Evolutionary conservation across 2,888 invertebrate genomes (phyloP).

Genomic region (Allacma fusca): DNA sequence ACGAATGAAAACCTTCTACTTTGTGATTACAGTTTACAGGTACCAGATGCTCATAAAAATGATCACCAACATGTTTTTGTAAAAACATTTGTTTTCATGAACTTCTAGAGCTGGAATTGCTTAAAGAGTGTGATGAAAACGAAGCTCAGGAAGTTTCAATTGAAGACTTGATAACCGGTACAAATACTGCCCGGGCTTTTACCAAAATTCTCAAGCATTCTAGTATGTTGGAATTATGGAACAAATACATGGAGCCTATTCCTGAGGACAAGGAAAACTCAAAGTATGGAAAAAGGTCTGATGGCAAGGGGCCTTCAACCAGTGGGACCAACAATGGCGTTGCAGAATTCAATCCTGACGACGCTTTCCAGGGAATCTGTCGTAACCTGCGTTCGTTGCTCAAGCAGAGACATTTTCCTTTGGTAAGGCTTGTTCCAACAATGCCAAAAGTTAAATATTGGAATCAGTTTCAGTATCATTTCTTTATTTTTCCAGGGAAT

Average conservation of each 20-base stretch:
- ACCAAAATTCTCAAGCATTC: constrained; percentile 42
- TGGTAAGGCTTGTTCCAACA: constrained; percentile 34
- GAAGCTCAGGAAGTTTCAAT: constrained; percentile 47
- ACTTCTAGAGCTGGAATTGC: constrained; percentile 37
- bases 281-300: too few relatives aligned
- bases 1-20: too few relatives aligned
- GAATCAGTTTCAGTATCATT: constrained; percentile 6
- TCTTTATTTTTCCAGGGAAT: constrained; percentile 43
- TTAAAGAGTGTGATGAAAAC: constrained; percentile 39
- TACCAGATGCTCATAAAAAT: not conserved
- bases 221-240: constrained; percentile 37
- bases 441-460: not conserved
- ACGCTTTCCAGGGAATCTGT: constrained; percentile 51
- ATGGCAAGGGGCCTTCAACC: too few relatives aligned
- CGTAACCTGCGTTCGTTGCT: constrained; percentile 48
- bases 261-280: not conserved
- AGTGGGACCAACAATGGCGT: not conserved
- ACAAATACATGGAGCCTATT: constrained; percentile 15
- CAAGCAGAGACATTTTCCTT: constrained; percentile 49
- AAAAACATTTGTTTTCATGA: constrained; percentile 1
- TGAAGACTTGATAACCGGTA: constrained; percentile 44
- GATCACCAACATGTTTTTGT: not conserved
- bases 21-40: too few relatives aligned
- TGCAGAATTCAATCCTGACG: constrained; percentile 35
- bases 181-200: constrained; percentile 39